These are phyloP conservation scores for human DNA, from an alignment of 2,113 vertebrate genomes.

Conservation along the genomic window GRCh38 chr12:41329001-41329500, in stretches of 20 bases:
- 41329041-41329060: not conserved
- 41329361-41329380: not conserved
- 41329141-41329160: not conserved
- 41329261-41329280: not conserved
- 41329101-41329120: no score
- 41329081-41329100: not conserved
- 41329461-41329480: conserved; percentile 37
- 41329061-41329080: not conserved
- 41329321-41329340: not conserved
- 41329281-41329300: not conserved
- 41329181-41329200: not conserved
- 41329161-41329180: not conserved
- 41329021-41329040: not conserved
- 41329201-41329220: not conserved
- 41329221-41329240: not conserved
- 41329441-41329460: conserved; percentile 18
- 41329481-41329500: conserved; percentile 55
- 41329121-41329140: not conserved
- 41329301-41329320: not conserved
- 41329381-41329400: not conserved
- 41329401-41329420: conserved; percentile 25
- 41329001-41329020: not conserved
- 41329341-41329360: not conserved
- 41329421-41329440: not conserved
- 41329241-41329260: not conserved